Evolutionary conservation across 2,113 vertebrate genomes (phyloP), one percentile per base, ranked within the genome.

Genomic region (Craseonycteris thonglongyai): DNA sequence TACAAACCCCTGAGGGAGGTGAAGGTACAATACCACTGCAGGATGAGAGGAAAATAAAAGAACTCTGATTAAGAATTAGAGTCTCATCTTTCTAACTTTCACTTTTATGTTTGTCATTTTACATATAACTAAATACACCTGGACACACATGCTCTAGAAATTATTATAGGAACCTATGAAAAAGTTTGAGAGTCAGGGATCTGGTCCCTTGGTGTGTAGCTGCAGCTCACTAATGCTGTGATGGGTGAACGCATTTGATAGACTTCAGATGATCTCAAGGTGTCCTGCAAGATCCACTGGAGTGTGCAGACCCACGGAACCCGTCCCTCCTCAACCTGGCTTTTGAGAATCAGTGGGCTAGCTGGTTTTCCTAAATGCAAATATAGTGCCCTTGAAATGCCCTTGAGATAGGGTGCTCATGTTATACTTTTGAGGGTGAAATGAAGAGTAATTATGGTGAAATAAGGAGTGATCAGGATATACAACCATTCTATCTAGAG

Each of bases 361-460:
- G 45, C n/a, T 78, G n/a, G 54, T 45, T 93, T 88, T 35, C 76
- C 61, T 80, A 95, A 76, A 80, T 26, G 54, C 45, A 94, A 86
- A 95, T 24, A 56, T 7, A 49, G 12, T 54, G 68, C 12, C 58
- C 78, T 95, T 95, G 42, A 30, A 90, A 93, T 35, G 15, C 15
- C 56, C 79, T 78, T 66, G 45, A 45, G 49, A 65, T 7, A 56
- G n/a, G n/a, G n/a, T n/a, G n/a, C n/a, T n/a, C n/a, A n/a, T n/a
- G n/a, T n/a, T 14, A 69, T 2, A 51, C 33, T 56, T 89, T 54
- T 79, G 59, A 88, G 54, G 21, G 49, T 38, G 49, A 96, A 83
- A 86, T 78, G 22, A 80, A n/a, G 65, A 33, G 2, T 28, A n/a
- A n/a, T 8, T 16, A 26, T 11, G 18, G 16, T 45, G 11, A 90